These are phyloP conservation scores for Pipistrellus kuhlii DNA, from an alignment of 2,797 vertebrate species.

Conservation along the genomic window DNA sequence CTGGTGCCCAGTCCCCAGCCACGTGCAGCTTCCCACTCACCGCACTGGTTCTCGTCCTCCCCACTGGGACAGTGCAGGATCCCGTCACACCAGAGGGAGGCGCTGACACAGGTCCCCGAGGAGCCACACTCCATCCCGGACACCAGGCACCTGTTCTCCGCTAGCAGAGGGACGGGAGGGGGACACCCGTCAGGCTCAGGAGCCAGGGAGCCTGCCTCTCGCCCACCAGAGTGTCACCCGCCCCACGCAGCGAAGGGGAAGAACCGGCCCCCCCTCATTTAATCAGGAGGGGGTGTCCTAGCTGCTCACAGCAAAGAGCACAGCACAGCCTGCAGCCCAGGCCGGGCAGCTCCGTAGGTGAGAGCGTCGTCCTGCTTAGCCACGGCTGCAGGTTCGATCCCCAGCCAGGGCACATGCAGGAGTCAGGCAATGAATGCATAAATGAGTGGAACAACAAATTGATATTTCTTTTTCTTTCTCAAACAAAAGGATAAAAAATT, in stretches of 20 bases:
- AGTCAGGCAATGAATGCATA: background rate
- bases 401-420: background rate
- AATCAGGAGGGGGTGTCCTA: background rate
- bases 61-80: conserved; percentile 88
- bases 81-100: conserved; percentile 92
- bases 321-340: background rate
- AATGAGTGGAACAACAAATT: background rate
- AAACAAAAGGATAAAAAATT: background rate
- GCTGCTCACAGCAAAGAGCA: fast-evolving
- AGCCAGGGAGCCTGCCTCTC: fast-evolving
- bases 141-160: conserved; percentile 80
- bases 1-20: background rate
- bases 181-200: background rate
- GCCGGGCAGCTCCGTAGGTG: background rate
- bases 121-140: conserved; percentile 88
- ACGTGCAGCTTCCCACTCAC: conserved; percentile 85
- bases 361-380: background rate
- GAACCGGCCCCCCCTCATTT: fast-evolving
- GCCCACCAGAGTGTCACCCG: background rate
- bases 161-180: conserved; percentile 76
- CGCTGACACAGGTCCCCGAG: conserved; percentile 85
- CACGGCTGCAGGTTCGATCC: background rate
- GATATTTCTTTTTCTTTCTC: background rate
- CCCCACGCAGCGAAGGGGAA: background rate
- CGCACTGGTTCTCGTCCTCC: conserved; percentile 92